Conservation (phyloP, 1,140 invertebrate species). For the Apis dorsata region DNA sequence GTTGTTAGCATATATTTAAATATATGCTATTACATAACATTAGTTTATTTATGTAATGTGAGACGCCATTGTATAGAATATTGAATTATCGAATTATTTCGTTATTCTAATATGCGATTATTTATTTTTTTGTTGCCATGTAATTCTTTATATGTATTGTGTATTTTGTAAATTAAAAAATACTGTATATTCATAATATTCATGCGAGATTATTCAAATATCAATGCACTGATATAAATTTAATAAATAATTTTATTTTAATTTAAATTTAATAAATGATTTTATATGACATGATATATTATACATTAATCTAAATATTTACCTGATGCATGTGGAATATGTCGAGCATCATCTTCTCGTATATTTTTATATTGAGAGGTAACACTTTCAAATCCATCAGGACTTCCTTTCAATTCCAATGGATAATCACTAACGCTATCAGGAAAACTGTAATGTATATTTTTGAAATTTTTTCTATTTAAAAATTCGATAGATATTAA, state of each 20-base stretch:
- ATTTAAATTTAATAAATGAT: constrained; percentile 15
- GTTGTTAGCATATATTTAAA: constrained; percentile 5
- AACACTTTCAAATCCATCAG: constrained; percentile 82
- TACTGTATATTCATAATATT: not conserved
- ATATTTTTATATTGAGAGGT: constrained; percentile 83
- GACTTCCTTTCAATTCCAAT: constrained; percentile 80
- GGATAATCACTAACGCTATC: constrained; percentile 82
- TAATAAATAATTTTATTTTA: constrained; percentile 20
- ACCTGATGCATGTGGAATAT: constrained; percentile 83
- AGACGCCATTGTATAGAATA: not conserved
- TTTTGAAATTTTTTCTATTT: not conserved
- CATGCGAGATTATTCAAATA: not conserved
- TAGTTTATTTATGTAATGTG: not conserved
- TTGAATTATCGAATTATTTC: not conserved
- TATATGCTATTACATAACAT: not conserved
- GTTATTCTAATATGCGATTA: not conserved
- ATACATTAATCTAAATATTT: constrained; percentile 48
- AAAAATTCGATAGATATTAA: not conserved
- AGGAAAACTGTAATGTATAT: constrained; percentile 66
- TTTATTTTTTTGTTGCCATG: not conserved
- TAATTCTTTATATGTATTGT: not conserved
- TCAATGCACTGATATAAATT: constrained; percentile 2
- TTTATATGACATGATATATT: constrained; percentile 2
- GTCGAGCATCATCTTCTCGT: constrained; percentile 81
- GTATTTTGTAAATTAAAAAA: not conserved